Evolutionary conservation across 2,888 invertebrate genomes (phyloP).

Genomic region (Trachelus stipa): DNA sequence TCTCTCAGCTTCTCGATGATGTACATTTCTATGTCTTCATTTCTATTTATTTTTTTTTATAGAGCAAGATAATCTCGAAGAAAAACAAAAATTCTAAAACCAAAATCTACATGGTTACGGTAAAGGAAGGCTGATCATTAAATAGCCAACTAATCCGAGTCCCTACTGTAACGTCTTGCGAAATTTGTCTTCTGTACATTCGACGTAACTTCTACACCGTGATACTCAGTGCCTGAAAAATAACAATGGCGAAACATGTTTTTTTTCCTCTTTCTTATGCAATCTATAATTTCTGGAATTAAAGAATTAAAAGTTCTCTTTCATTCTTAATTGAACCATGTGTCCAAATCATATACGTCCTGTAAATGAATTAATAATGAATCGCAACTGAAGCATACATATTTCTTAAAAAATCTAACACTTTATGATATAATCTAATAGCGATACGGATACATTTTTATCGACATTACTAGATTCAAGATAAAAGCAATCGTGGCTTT

Average conservation of each 20-base stretch:
- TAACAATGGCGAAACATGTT: conserved; percentile 43
- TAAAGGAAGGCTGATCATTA: background rate
- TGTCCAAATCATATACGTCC: background rate
- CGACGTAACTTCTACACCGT: conserved; percentile 36
- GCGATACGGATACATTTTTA: background rate
- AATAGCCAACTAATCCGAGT: background rate
- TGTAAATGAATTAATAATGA: background rate
- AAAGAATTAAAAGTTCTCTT: background rate
- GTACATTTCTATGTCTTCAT: background rate
- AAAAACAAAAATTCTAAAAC: background rate
- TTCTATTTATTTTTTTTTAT: background rate
- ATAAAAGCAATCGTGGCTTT: background rate
- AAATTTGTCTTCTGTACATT: conserved; percentile 38
- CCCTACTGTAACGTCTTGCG: conserved; percentile 25
- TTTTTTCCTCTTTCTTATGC: conserved; percentile 20
- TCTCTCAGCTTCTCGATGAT: background rate
- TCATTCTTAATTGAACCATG: background rate
- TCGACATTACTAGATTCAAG: background rate
- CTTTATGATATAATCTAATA: background rate
- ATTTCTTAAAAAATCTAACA: background rate
- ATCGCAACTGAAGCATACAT: background rate
- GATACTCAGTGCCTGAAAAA: conserved; percentile 45
- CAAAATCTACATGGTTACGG: background rate
- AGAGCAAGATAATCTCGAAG: background rate
- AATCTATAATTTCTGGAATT: background rate